Evolutionary conservation across 2,113 vertebrate species (phyloP), one percentile per base, ranked within the genome.

Genomic region (Pangasianodon hypophthalmus): DNA sequence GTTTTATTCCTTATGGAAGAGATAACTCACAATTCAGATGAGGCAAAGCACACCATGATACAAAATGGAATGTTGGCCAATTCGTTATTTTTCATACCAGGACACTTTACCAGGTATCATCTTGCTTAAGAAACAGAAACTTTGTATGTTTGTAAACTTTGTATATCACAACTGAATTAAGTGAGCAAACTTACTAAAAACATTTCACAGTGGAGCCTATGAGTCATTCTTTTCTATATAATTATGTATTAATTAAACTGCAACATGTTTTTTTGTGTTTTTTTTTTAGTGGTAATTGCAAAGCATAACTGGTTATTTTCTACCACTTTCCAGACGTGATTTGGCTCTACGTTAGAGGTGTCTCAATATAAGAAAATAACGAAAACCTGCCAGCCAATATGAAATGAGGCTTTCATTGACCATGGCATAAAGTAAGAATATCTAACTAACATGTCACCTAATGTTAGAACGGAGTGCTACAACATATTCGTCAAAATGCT

Each of bases 231-330:
- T 21, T 37, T 82, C 77, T 52, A 48, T 2, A 80, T 52, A 80
- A 56, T 54, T 52, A 81, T 21, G 3, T 2, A 52, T 32, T 9
- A 21, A 9, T 77, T 18, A 46, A 75, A 46, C 1, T 75, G 69
- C 32, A 41, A 2, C 16, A 4, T 21, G 19, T 18, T 8, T 10
- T 21, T 4, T 21, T 1, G 7, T 10, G 18, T 0, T 0, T 4
- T 24, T 77, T 10, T 46, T 77, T 44, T 44, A 77, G 9, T 79
- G 14, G 1, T 26, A 79, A 48, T 13, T 79, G 24, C 41, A 48
- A 26, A 48, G 21, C 9, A 26, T 13, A 5, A 46, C 14, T 77
- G 71, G 3, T 44, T 73, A 16, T 73, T 26, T 26, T 48, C 24
- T 75, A 80, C 11, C 77, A 80, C 13, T 29, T 48, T 50, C 26